Base-by-base conservation (phyloP, 2,797 vertebrate species). In the Onychomys torridus region DNA sequence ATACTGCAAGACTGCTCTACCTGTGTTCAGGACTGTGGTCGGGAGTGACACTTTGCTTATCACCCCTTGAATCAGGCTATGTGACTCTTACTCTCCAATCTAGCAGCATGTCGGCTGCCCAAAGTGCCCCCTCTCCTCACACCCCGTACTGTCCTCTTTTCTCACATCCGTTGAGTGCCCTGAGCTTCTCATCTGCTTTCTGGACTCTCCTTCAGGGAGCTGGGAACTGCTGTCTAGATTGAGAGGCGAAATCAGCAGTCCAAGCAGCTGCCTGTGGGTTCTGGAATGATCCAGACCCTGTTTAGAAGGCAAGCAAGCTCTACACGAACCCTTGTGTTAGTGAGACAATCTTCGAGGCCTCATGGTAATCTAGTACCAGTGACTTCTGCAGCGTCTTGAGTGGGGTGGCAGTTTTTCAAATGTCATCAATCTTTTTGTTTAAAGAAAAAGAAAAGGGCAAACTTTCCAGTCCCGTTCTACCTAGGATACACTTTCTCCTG, bases 381-480 rank as follows among this genome's bases (percentile, higher is more conserved):
- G 87, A 94, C 95, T 93, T 81, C 76, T 27, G 77, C 79, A 82
- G 92, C 61, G 82, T 94, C 85, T 79, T 19, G 88, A 93, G 92
- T 91, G 86, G 92, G 92, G 89, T 57, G 84, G 86, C 59, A 49
- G 78, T 37, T 96, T 97, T 97, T 95, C 89, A 97, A 95, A 95
- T 91, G 92, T 97, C 96, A 97, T 97, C 91, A 96, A 97, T 93
- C 92, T 95, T 96, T 96, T 61, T 71, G 83, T 89, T 82, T 12
- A 14, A 46, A 82, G 23, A 7, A 27, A 92, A 87, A 91, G 90
- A 65, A 59, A 84, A 67, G 83, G 92, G 93, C 78, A 34, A 97
- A 97, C 96, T 97, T 96, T 97, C 97, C 92, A 94, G 95, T 97
- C 88, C 69, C 89, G 93, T 75, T 96, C 96, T 97, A 97, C 97